Evolutionary conservation across 2,113 vertebrate species (phyloP).

Genomic region (Poecilia latipinna): DNA sequence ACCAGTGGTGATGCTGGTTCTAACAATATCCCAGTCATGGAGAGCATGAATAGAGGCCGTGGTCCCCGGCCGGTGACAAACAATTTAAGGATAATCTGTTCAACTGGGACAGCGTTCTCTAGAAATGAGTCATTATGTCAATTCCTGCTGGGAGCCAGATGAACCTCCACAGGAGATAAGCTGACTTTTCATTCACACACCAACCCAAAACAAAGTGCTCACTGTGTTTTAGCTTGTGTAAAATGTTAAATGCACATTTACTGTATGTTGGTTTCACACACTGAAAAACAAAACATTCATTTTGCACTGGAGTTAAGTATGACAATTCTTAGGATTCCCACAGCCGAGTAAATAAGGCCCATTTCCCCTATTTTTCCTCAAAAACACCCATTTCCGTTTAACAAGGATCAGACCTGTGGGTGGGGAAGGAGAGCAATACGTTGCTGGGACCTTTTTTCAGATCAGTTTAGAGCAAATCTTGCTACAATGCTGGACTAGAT

Average conservation of each 20-base stretch:
- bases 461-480: conserved; percentile 52
- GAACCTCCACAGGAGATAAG: conserved; percentile 34
- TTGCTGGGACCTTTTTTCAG: conserved; percentile 50
- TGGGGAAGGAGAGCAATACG: conserved; percentile 44
- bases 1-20: conserved; percentile 41
- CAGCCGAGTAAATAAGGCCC: neutral
- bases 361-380: neutral
- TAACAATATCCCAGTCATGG: conserved; percentile 71
- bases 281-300: conserved; percentile 1
- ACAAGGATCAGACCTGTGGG: conserved; percentile 54
- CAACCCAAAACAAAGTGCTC: conserved; percentile 15
- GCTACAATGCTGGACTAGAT: conserved; percentile 64
- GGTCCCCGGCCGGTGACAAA: conserved; percentile 60
- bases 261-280: conserved; percentile 29
- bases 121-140: conserved; percentile 57
- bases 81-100: conserved; percentile 64
- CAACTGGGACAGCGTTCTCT: conserved; percentile 45
- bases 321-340: neutral
- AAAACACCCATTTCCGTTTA: conserved; percentile 29
- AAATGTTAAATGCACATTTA: conserved; percentile 10
- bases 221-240: conserved; percentile 32
- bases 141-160: conserved; percentile 36
- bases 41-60: conserved; percentile 68
- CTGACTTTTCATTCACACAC: conserved; percentile 32
- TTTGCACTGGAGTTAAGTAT: neutral